phyloP scores from a whole-genome alignment of 2,888 invertebrate species.

The Seladonia tumulorum region DNA sequence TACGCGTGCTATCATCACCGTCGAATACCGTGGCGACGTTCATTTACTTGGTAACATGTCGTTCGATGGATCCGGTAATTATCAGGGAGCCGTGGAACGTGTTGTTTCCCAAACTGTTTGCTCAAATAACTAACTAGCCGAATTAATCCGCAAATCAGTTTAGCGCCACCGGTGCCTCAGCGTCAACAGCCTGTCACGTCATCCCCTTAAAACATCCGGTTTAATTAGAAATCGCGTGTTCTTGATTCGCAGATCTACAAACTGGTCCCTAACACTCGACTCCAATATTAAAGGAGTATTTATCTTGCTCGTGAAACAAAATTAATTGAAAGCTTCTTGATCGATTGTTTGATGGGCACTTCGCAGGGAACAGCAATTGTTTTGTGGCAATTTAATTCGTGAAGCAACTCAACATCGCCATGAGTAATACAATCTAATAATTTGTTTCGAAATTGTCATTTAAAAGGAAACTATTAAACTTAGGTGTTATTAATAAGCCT shows the following conservation, averaged over 20 bases:
- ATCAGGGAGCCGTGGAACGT: not conserved
- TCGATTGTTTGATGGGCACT: too few relatives aligned
- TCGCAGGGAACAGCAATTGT: too few relatives aligned
- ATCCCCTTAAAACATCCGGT: slow-evolving; percentile 21
- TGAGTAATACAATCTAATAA: too few relatives aligned
- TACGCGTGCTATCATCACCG: not conserved
- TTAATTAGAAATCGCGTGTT: not conserved
- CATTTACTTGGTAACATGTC: slow-evolving; percentile 30
- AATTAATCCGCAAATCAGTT: slow-evolving; percentile 45
- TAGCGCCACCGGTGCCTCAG: slow-evolving; percentile 9
- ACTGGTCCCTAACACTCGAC: not conserved
- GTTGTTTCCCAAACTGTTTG: slow-evolving; percentile 26
- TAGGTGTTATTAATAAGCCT: too few relatives aligned
- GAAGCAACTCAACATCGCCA: too few relatives aligned
- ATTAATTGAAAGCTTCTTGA: too few relatives aligned
- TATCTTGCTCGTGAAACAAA: too few relatives aligned
- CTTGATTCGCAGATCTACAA: not conserved
- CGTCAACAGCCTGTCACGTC: slow-evolving; percentile 34
- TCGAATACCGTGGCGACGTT: not conserved
- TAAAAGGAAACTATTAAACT: too few relatives aligned
- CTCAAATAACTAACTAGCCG: slow-evolving; percentile 34
- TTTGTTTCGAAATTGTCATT: too few relatives aligned
- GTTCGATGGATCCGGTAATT: slow-evolving; percentile 38
- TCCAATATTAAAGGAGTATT: not conserved
- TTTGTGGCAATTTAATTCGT: too few relatives aligned